phyloP scores from a whole-genome alignment of 2,888 invertebrate genomes.

The Sinotaia quadrata region DNA sequence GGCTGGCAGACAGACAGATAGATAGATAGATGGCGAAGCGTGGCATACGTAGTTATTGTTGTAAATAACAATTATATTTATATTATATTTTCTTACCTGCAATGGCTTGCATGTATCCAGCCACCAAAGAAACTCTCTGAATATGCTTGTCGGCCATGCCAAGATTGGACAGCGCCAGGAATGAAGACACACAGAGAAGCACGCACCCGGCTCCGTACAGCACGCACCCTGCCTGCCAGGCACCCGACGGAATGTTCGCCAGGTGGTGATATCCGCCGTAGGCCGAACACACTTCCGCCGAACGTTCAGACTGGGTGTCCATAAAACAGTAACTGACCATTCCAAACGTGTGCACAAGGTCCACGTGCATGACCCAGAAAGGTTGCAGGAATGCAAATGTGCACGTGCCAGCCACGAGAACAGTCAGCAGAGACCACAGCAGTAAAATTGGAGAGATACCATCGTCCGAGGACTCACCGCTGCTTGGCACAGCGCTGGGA shows the following conservation, averaged over 20 bases:
- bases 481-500: background rate
- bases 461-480: background rate
- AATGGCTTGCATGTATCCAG: conserved; percentile 64
- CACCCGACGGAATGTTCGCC: conserved; percentile 60
- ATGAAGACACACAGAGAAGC: conserved; percentile 62
- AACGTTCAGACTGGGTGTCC: conserved; percentile 28
- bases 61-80: too few species aligned
- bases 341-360: conserved; percentile 60
- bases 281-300: conserved; percentile 38
- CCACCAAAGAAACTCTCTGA: conserved; percentile 56
- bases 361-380: conserved; percentile 70
- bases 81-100: conserved; percentile 58
- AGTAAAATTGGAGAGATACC: conserved; percentile 33
- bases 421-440: conserved; percentile 71
- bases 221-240: conserved; percentile 69
- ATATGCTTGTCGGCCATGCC: conserved; percentile 54
- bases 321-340: conserved; percentile 54
- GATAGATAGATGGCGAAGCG: too few species aligned
- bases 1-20: too few species aligned
- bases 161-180: conserved; percentile 60
- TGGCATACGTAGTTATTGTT: too few species aligned
- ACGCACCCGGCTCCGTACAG: conserved; percentile 68
- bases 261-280: conserved; percentile 63
- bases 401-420: conserved; percentile 69
- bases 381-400: conserved; percentile 72